These are phyloP conservation scores for Griposia aprilina DNA, from an alignment of 2,888 invertebrate species.

Conservation along the genomic window DNA sequence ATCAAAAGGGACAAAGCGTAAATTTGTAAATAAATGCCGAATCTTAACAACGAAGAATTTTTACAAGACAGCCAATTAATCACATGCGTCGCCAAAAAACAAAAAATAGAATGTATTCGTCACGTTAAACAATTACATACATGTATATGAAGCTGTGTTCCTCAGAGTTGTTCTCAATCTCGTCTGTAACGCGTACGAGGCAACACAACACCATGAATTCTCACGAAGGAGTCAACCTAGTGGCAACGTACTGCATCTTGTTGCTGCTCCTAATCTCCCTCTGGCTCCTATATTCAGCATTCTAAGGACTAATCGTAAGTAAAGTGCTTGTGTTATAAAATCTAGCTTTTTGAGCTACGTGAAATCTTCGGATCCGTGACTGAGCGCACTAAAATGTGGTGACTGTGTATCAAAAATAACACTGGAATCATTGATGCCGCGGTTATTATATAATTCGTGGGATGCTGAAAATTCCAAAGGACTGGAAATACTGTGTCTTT, in stretches of 20 bases:
- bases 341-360: constrained; percentile 23
- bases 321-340: constrained; percentile 50
- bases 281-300: constrained; percentile 92
- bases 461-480: constrained; percentile 39
- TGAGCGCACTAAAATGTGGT: constrained; percentile 55
- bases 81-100: constrained; percentile 76
- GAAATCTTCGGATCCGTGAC: constrained; percentile 59
- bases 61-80: constrained; percentile 81
- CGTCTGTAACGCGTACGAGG: constrained; percentile 74
- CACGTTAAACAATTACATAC: constrained; percentile 74
- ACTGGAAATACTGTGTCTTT: constrained; percentile 20
- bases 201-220: constrained; percentile 81
- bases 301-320: constrained; percentile 81
- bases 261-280: constrained; percentile 91
- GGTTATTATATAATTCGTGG: constrained; percentile 47
- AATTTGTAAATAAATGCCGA: constrained; percentile 61
- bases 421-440: constrained; percentile 58
- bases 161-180: constrained; percentile 78
- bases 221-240: constrained; percentile 91
- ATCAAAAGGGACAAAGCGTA: constrained; percentile 47
- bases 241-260: constrained; percentile 93
- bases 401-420: constrained; percentile 65
- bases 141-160: constrained; percentile 77
- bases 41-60: constrained; percentile 61
- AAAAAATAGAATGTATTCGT: constrained; percentile 80